phyloP scores from a whole-genome alignment of 2,888 invertebrate species.

The Thera obeliscata region DNA sequence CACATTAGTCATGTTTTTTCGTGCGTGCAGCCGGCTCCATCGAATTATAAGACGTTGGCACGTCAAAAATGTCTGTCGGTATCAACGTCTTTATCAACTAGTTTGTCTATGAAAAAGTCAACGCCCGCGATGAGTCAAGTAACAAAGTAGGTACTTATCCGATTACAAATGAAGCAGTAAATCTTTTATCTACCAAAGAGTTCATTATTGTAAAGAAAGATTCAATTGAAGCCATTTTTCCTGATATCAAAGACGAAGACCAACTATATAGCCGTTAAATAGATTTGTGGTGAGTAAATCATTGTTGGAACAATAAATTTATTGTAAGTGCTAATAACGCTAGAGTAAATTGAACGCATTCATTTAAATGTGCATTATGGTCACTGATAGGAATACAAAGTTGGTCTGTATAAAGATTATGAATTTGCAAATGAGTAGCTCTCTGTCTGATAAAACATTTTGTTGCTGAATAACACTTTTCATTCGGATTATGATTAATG shows the following conservation, averaged over 20 bases:
- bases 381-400: constrained; percentile 19
- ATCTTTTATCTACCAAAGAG: constrained; percentile 3
- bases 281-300: constrained; percentile 16
- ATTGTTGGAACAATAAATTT: constrained; percentile 13
- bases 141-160: background rate
- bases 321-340: constrained; percentile 15
- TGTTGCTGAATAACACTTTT: background rate
- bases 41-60: too few relatives aligned
- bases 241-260: constrained; percentile 21
- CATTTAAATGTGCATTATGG: constrained; percentile 7
- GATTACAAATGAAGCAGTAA: background rate
- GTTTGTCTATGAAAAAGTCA: background rate
- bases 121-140: background rate
- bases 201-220: constrained; percentile 8
- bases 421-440: background rate
- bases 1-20: too few relatives aligned
- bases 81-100: too few relatives aligned
- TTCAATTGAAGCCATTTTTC: constrained; percentile 2
- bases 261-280: constrained; percentile 11
- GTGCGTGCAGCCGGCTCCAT: too few relatives aligned
- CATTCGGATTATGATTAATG: too few relatives aligned
- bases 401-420: constrained; percentile 1
- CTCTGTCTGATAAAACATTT: background rate
- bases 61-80: too few relatives aligned
- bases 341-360: constrained; percentile 8